Evolutionary conservation across 2,113 vertebrate species (phyloP).

Genomic region (Thalassoma bifasciatum): DNA sequence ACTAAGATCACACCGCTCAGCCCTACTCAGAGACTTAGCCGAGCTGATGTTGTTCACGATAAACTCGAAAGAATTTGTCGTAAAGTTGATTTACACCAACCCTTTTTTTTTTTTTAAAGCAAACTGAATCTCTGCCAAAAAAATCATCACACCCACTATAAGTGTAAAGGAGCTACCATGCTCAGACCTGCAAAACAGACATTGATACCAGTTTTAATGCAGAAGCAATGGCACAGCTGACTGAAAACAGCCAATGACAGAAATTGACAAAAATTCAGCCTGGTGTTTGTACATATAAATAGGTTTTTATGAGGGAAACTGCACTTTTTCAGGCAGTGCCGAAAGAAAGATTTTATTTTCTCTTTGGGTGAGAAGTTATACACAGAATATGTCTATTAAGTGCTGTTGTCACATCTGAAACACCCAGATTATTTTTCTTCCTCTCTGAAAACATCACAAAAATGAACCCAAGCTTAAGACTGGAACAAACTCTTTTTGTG

Average conservation of each 20-base stretch:
- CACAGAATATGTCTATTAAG: no score
- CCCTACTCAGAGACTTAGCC: background rate
- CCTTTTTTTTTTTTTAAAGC: conserved; percentile 4
- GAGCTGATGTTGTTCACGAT: background rate
- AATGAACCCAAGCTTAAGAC: no score
- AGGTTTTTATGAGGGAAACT: background rate
- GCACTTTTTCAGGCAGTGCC: no score
- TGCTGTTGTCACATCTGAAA: no score
- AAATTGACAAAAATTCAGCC: background rate
- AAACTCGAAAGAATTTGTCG: background rate
- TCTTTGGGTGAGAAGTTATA: no score
- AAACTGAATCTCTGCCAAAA: background rate
- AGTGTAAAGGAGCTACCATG: conserved; percentile 14
- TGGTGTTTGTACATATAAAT: background rate
- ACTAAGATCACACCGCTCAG: background rate
- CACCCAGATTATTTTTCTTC: no score
- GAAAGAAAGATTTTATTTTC: no score
- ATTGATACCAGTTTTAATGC: conserved; percentile 19
- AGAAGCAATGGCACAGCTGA: conserved; percentile 29
- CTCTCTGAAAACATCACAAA: no score
- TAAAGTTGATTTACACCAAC: background rate
- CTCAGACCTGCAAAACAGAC: conserved; percentile 17
- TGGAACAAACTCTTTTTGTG: no score
- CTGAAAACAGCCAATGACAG: background rate
- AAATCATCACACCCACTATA: background rate